These are phyloP conservation scores for Hapalemur alaotrensis DNA, from an alignment of 2,797 vertebrate species.

Conservation along the genomic window DNA sequence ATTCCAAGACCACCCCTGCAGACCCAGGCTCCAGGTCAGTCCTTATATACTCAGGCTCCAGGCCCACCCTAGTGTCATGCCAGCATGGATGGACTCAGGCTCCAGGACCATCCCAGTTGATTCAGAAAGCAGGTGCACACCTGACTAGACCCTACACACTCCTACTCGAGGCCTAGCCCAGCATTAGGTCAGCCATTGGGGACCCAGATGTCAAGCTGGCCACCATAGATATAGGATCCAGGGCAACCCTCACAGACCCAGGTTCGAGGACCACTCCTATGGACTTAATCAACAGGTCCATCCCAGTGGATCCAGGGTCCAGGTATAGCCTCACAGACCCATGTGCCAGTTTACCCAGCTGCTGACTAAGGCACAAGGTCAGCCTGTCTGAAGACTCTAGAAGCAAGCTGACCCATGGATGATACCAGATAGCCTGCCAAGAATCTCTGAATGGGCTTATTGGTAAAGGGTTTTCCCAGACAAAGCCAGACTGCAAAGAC, in stretches of 20 bases:
- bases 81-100: neutral
- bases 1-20: too few species aligned
- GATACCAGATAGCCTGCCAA: neutral
- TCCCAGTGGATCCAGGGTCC: neutral
- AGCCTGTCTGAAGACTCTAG: neutral
- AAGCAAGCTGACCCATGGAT: neutral
- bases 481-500: neutral
- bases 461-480: neutral
- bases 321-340: neutral
- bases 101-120: neutral
- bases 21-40: neutral
- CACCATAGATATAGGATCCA: neutral
- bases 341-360: neutral
- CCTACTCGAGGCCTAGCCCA: neutral
- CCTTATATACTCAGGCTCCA: neutral
- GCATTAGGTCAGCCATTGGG: neutral
- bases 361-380: neutral
- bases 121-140: neutral
- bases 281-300: neutral
- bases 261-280: neutral
- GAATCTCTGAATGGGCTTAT: neutral
- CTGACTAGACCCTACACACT: neutral
- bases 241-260: neutral
- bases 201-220: neutral
- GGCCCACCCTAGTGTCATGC: neutral